Evolutionary conservation across 2,113 vertebrate genomes (phyloP), one percentile per base, ranked within the genome.

Genomic region (Mastomys natalensis): DNA sequence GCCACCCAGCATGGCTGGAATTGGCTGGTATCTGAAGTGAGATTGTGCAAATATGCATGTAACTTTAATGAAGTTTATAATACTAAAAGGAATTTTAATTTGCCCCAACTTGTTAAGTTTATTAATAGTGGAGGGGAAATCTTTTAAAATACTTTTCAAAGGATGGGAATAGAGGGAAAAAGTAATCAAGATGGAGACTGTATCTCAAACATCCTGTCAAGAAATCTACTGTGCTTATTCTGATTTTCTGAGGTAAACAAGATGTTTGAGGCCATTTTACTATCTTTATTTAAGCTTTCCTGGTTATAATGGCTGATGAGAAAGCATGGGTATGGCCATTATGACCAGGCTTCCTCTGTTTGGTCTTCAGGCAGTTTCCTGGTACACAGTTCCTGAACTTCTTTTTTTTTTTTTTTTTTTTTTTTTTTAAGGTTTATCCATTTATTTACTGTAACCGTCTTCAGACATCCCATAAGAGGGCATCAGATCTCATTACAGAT

Each of bases 51-150:
- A 91, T 7, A 58, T 19, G 29, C 51, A 48, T 24, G 4, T 53
- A 77, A 15, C 31, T 91, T 74, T 55, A 86, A 85, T 37, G 6
- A 97, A 64, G 24, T 55, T 48, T 87, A 88, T 87, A 96, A 95
- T 43, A 87, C 29, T 76, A 34, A 85, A 81, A 24, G 19, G 15
- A 29, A 78, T 78, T 81, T 17, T 81, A 94, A 66, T 66, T 92
- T 76, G 95, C 55, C 66, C 16, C 66, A 78, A 84, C 74, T 48
- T 87, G 0, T 78, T 74, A 64, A 76, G 43, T 76, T 58, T 82
- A n/a, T 76, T 55, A 86, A 76, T 72, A 81, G 19, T 76, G 15
- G 40, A 90, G 24, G 43, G 43, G 40, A 40, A 64, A 34, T 15
- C 48, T 73, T 87, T 53, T 51, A 92, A 92, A 90, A 80, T 92